A percentile compares a stretch with the other conserved stretches of the same genome.
phyloP scores from a whole-genome alignment of 1,140 invertebrate species.

The Neodiprion pinetum region DNA sequence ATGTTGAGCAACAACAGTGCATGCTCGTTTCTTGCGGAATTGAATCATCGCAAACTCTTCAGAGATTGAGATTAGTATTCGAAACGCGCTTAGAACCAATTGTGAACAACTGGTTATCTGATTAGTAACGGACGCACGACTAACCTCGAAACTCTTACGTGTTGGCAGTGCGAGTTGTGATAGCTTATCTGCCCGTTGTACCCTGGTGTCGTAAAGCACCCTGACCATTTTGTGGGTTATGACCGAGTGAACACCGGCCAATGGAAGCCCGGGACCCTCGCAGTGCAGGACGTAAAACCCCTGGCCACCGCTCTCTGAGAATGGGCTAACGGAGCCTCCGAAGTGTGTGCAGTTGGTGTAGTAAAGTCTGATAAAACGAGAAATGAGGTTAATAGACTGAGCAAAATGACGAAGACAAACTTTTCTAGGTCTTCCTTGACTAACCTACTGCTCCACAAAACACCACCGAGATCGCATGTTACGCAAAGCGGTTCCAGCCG shows the following conservation, averaged over 20 bases:
- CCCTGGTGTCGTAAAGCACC: conserved; percentile 78
- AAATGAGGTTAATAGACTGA: conserved; percentile 16
- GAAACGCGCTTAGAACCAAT: too few relatives aligned
- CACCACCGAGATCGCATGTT: conserved; percentile 76
- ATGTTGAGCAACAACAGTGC: too few relatives aligned
- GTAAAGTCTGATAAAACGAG: conserved; percentile 55
- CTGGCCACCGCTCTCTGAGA: conserved; percentile 61
- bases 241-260: conserved; percentile 77
- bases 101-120: too few relatives aligned
- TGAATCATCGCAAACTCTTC: too few relatives aligned
- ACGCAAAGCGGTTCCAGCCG: conserved; percentile 79
- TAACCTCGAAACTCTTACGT: conserved; percentile 73
- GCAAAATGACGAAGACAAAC: background rate
- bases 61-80: too few relatives aligned
- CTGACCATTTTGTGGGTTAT: conserved; percentile 74
- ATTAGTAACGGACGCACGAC: background rate
- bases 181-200: conserved; percentile 68
- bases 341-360: conserved; percentile 85
- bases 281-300: conserved; percentile 81
- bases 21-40: too few relatives aligned
- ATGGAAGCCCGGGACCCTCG: conserved; percentile 78
- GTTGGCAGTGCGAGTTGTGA: conserved; percentile 77
- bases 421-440: conserved; percentile 11
- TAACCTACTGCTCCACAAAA: conserved; percentile 74
- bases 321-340: conserved; percentile 72